A percentile compares a stretch with the other conserved stretches of the same genome.
Evolutionary conservation across 1,140 invertebrate species (phyloP).

Genomic region (Drosophila auraria): DNA sequence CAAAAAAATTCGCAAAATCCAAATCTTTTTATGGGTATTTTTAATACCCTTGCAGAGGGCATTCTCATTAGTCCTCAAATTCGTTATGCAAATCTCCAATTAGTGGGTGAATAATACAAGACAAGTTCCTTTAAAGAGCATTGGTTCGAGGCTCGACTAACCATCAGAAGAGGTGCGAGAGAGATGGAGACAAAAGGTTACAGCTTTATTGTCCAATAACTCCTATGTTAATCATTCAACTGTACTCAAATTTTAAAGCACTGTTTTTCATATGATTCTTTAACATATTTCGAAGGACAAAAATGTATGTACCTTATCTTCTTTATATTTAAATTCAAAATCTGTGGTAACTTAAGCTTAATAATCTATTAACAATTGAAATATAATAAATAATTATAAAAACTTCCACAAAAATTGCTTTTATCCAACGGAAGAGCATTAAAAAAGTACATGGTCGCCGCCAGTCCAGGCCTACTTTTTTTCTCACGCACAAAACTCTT

Average conservation of each 20-base stretch:
- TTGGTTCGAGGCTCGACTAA: too few species aligned
- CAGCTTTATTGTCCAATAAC: too few species aligned
- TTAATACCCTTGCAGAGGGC: constrained; percentile 24
- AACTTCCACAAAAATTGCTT: too few species aligned
- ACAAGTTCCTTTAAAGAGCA: not conserved
- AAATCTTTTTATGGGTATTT: constrained; percentile 30
- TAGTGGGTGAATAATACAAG: not conserved
- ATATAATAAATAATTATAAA: too few species aligned
- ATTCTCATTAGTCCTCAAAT: constrained; percentile 19
- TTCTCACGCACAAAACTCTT: constrained; percentile 49
- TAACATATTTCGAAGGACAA: not conserved
- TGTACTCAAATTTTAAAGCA: too few species aligned
- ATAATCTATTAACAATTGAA: too few species aligned
- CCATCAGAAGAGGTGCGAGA: too few species aligned
- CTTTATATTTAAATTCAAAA: too few species aligned
- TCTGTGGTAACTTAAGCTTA: not conserved
- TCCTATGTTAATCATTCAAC: too few species aligned
- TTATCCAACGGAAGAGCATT: not conserved
- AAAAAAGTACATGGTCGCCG: not conserved
- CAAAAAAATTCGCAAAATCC: constrained; percentile 2
- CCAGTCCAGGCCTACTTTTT: not conserved
- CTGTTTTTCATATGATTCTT: too few species aligned
- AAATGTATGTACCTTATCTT: not conserved
- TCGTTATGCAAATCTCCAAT: constrained; percentile 3
- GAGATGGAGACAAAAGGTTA: too few species aligned